Percentiles rank a stretch among this genome's conserved stretches.
phyloP scores from a whole-genome alignment of 2,113 vertebrate genomes.

The Muscicapa adusta region DNA sequence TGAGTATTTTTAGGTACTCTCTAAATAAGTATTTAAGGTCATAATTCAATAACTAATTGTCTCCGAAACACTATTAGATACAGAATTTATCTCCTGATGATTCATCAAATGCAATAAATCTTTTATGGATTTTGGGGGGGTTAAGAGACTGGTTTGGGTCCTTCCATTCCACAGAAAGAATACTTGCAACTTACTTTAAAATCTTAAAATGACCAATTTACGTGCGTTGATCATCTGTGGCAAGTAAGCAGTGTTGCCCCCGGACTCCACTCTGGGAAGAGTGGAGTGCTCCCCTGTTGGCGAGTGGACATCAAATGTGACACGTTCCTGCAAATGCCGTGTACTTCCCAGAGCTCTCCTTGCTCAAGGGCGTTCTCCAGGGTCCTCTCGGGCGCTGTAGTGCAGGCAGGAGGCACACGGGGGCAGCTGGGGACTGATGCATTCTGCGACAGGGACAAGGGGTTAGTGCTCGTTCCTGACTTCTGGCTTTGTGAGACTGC shows the following conservation, averaged over 20 bases:
- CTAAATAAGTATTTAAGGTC: background rate
- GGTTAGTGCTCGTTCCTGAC: accelerated
- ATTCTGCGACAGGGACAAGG: accelerated
- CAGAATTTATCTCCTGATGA: background rate
- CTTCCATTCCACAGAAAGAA: background rate
- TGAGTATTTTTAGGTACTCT: background rate
- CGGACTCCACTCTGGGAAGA: background rate
- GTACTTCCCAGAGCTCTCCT: accelerated
- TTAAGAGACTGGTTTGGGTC: background rate
- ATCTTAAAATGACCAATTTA: background rate
- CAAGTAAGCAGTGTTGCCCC: background rate
- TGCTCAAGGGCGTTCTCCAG: background rate
- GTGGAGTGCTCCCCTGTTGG: accelerated
- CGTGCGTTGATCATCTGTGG: background rate
- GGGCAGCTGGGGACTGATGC: slow-evolving; percentile 19
- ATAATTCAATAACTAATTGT: background rate
- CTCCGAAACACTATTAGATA: background rate
- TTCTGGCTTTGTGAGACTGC: background rate
- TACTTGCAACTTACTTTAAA: background rate
- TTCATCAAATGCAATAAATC: background rate
- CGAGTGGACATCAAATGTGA: accelerated
- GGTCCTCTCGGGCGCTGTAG: background rate
- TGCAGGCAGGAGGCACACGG: background rate
- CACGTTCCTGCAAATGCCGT: accelerated
- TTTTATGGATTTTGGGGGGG: background rate